phyloP scores from a whole-genome alignment of 2,888 invertebrate genomes.

The Xestia c-nigrum region DNA sequence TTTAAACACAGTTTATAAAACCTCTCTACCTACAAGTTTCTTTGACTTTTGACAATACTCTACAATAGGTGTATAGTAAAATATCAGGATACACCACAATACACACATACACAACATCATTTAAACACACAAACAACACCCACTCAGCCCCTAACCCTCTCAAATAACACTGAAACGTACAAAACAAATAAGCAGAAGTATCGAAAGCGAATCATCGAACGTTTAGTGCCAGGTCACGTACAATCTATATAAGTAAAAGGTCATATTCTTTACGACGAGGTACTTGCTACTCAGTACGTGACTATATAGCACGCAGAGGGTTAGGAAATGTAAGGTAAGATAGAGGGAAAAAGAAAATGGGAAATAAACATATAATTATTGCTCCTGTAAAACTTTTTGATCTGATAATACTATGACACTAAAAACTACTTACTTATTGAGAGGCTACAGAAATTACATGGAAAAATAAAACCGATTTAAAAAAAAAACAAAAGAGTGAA shows the following conservation, averaged over 20 bases:
- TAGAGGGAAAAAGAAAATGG: not conserved
- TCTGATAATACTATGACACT: not conserved
- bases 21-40: not conserved
- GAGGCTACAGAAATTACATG: too few species aligned
- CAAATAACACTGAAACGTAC: conserved; percentile 64
- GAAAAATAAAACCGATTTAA: too few species aligned
- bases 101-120: conserved; percentile 3
- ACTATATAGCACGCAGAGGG: conserved; percentile 41
- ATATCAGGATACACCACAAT: not conserved
- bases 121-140: conserved; percentile 19
- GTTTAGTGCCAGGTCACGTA: conserved; percentile 73
- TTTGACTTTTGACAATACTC: not conserved
- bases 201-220: conserved; percentile 69
- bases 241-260: conserved; percentile 78
- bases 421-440: too few species aligned
- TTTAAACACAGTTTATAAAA: not conserved
- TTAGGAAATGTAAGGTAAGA: conserved; percentile 37
- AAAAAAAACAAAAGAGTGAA: too few species aligned
- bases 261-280: conserved; percentile 77
- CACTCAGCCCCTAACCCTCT: conserved; percentile 51
- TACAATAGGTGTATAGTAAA: not conserved
- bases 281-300: conserved; percentile 56
- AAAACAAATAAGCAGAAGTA: conserved; percentile 62
- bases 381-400: not conserved
- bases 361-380: not conserved